Conservation (phyloP, 2,113 vertebrate genomes). For the Ariopsis seemanni region DNA sequence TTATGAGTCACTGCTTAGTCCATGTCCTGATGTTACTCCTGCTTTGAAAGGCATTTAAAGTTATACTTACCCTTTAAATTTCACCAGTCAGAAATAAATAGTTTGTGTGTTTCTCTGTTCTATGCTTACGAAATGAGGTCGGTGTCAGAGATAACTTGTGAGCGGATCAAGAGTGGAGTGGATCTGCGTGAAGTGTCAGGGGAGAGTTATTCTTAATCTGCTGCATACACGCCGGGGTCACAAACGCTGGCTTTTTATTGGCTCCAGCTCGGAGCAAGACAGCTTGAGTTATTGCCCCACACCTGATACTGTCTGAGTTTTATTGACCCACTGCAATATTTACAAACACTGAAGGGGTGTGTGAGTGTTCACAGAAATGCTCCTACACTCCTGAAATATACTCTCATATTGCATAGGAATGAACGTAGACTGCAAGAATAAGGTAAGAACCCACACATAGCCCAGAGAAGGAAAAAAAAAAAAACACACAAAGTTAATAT, state of each 20-base stretch:
- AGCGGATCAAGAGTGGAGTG: conserved; percentile 51
- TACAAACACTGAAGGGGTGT: conserved; percentile 29
- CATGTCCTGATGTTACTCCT: not conserved
- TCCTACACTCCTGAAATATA: not conserved
- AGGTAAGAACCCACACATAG: not conserved
- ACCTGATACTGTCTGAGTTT: conserved; percentile 40
- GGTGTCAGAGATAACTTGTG: conserved; percentile 32
- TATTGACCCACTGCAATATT: conserved; percentile 46
- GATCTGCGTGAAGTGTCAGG: conserved; percentile 50
- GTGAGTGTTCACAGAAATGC: conserved; percentile 32
- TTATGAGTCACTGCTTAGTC: not conserved
- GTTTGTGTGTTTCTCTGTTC: not conserved
- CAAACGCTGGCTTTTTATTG: conserved; percentile 64
- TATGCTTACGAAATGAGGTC: not conserved
- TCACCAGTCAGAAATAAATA: not conserved
- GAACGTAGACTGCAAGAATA: not conserved
- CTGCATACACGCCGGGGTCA: conserved; percentile 53
- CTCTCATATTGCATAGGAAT: not conserved
- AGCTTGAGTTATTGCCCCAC: conserved; percentile 42
- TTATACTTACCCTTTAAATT: not conserved
- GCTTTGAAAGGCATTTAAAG: not conserved
- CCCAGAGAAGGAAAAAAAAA: too few species aligned
- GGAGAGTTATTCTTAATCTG: conserved; percentile 54
- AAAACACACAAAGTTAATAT: too few species aligned
- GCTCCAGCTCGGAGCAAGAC: conserved; percentile 24